These are phyloP conservation scores for Datnioides undecimradiatus DNA, from an alignment of 2,113 vertebrate species.

Conservation along the genomic window DNA sequence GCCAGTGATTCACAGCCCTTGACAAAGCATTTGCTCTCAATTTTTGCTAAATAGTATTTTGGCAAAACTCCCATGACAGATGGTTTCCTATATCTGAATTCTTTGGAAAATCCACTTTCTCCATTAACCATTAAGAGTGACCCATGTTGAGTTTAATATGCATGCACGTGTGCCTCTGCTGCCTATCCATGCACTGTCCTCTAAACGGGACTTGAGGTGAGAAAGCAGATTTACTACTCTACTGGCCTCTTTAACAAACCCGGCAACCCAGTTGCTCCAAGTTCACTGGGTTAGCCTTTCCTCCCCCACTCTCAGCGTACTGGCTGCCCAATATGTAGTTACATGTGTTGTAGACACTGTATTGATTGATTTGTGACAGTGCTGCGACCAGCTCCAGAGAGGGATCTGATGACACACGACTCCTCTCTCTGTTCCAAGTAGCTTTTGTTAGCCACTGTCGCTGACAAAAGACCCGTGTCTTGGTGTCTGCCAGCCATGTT, in stretches of 20 bases:
- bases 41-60: slow-evolving; percentile 38
- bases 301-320: slow-evolving; percentile 37
- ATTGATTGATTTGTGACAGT: slow-evolving; percentile 73
- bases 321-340: slow-evolving; percentile 42
- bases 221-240: slow-evolving; percentile 47
- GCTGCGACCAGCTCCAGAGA: slow-evolving; percentile 48
- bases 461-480: slow-evolving; percentile 27
- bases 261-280: slow-evolving; percentile 28
- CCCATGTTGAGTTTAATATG: background rate
- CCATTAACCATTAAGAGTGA: slow-evolving; percentile 19
- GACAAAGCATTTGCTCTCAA: slow-evolving; percentile 31
- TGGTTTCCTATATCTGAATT: slow-evolving; percentile 29
- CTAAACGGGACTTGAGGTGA: slow-evolving; percentile 25
- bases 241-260: slow-evolving; percentile 35
- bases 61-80: slow-evolving; percentile 18
- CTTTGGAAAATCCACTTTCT: slow-evolving; percentile 3
- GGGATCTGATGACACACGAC: slow-evolving; percentile 71
- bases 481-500: slow-evolving; percentile 35
- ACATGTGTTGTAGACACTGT: slow-evolving; percentile 65
- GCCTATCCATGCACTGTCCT: background rate
- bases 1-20: slow-evolving; percentile 17
- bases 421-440: slow-evolving; percentile 45
- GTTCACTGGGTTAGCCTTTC: slow-evolving; percentile 53
- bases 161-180: background rate
- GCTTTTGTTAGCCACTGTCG: slow-evolving; percentile 49